Evolutionary conservation across 2,888 invertebrate genomes (phyloP), one percentile per base, ranked within the genome.

Genomic region (Idaea biselata): DNA sequence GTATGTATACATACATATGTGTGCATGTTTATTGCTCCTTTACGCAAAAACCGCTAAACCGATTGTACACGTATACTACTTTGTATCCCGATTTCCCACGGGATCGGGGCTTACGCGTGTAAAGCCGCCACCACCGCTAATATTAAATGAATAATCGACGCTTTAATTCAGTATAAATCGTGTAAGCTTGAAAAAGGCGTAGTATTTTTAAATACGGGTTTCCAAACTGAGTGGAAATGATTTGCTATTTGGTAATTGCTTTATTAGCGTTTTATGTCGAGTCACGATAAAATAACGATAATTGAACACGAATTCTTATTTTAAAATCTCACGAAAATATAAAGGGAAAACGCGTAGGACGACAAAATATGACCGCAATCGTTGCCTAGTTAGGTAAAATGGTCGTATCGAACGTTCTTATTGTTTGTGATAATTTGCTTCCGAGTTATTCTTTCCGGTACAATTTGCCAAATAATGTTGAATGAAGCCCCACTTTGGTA

Each of bases 391-490:
- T 44, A 44, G 11, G 44, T 8, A 44, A 44, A 44, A 8, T 44
- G 44, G 14, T 11, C 44, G 44, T 44, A 11, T 44, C 44, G 44
- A 44, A 44, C 14, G 11, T 44, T 44, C 44, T 44, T 44, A 44
- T 44, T 44, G 44, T 44, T 44, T 44, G 8, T 14, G 64, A 68
- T 71, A 67, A 71, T 68, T 67, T 63, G 63, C 58, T 60, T 33
- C 55, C 61, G 64, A 65, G 66, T 63, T 65, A 60, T 63, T 60
- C 63, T 59, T 64, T 65, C 63, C 62, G 68, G 69, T 63, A 63
- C 67, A 67, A 68, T 65, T 62, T 61, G 56, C 58, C 66, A 70
- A 67, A 68, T 68, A 66, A 68, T 70, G 65, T 67, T 60, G 63
- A 61, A 64, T 25, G 25, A 25, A 25, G 25, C 25, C 25, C 25